Evolutionary conservation across 1,140 invertebrate species (phyloP).

Genomic region (Drosophila santomea): DNA sequence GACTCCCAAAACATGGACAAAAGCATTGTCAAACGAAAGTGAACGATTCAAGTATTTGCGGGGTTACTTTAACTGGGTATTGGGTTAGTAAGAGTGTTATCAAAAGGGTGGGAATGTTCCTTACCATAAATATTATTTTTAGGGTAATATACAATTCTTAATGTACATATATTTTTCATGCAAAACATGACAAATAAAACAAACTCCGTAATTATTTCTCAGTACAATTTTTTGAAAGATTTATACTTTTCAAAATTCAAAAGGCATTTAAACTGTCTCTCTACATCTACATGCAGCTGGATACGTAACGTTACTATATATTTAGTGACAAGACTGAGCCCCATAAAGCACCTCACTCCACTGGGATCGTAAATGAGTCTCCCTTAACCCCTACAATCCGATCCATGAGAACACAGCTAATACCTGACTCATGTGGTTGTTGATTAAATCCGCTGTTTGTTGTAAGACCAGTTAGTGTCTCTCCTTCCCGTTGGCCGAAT

Average conservation of each 20-base stretch:
- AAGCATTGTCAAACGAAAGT: conserved; percentile 46
- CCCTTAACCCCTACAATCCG: not conserved
- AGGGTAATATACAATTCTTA: too few relatives aligned
- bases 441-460: conserved; percentile 49
- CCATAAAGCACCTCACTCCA: conserved; percentile 8
- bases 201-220: not conserved
- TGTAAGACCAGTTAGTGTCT: conserved; percentile 63
- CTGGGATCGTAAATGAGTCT: not conserved
- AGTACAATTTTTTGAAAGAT: too few relatives aligned
- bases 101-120: not conserved
- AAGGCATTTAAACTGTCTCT: not conserved
- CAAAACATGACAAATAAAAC: not conserved
- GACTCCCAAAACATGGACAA: conserved; percentile 29
- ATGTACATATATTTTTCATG: too few relatives aligned
- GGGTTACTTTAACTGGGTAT: not conserved
- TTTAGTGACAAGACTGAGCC: conserved; percentile 46
- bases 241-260: too few relatives aligned
- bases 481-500: conserved; percentile 5
- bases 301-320: conserved; percentile 72
- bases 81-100: too few relatives aligned
- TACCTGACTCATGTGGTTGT: conserved; percentile 28
- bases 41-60: conserved; percentile 50
- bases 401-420: conserved; percentile 22
- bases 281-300: conserved; percentile 43
- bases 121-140: too few relatives aligned